Percentiles rank a stretch among this genome's conserved stretches.
phyloP scores from a whole-genome alignment of 2,797 vertebrate genomes.

The Danio tinwini region DNA sequence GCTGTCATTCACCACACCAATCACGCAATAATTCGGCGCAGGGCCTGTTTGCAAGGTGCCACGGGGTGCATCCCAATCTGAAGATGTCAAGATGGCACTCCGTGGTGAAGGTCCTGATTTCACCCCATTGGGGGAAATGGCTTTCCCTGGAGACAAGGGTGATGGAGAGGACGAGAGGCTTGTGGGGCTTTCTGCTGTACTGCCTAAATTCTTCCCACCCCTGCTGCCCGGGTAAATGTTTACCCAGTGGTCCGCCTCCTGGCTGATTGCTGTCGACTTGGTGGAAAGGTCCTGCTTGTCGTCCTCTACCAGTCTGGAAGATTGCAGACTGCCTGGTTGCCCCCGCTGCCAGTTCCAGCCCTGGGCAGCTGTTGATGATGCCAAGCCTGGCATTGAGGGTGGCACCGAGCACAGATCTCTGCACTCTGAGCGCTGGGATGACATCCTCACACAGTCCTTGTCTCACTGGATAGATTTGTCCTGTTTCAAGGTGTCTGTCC shows the following conservation, averaged over 20 bases:
- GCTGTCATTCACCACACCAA: constrained; percentile 58
- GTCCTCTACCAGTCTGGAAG: constrained; percentile 78
- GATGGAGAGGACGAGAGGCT: constrained; percentile 71
- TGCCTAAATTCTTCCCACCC: constrained; percentile 66
- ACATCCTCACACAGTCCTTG: constrained; percentile 74
- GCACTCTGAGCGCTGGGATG: constrained; percentile 73
- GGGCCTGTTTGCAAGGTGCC: constrained; percentile 50
- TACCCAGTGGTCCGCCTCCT: constrained; percentile 74
- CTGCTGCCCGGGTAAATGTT: constrained; percentile 65
- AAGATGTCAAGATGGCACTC: neutral
- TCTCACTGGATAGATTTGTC: constrained; percentile 23
- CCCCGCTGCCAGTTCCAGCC: constrained; percentile 84
- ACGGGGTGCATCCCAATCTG: constrained; percentile 62
- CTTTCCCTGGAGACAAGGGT: constrained; percentile 65
- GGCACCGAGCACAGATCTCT: constrained; percentile 72
- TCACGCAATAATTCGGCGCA: constrained; percentile 55
- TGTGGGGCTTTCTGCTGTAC: constrained; percentile 75
- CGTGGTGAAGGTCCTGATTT: constrained; percentile 12
- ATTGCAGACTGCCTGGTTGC: constrained; percentile 68
- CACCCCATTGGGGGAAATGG: constrained; percentile 43
- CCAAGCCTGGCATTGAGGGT: constrained; percentile 64
- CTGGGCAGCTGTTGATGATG: constrained; percentile 66
- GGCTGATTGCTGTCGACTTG: constrained; percentile 37
- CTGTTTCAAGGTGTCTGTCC: constrained; percentile 21
- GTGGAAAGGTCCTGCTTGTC: constrained; percentile 81